Conservation (phyloP, 1,140 invertebrate species). For the Anastrepha obliqua region DNA sequence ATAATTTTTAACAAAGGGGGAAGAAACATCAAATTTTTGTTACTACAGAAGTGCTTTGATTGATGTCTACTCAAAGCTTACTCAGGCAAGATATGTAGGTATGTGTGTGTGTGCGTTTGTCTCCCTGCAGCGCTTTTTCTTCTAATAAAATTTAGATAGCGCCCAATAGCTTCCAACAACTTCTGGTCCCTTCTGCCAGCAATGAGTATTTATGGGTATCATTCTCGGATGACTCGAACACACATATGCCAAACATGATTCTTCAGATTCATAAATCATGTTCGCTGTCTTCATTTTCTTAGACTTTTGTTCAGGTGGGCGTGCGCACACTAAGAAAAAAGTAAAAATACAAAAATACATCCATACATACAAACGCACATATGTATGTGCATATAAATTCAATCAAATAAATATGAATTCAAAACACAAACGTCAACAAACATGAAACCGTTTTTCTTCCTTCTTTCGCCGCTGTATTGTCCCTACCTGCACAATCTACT, state of each 20-base stretch:
- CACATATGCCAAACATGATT: slow-evolving; percentile 52
- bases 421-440: slow-evolving; percentile 17
- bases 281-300: slow-evolving; percentile 58
- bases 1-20: not conserved
- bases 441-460: not conserved
- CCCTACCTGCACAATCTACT: not conserved
- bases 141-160: slow-evolving; percentile 46
- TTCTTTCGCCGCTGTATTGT: not conserved
- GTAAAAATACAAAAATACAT: not conserved
- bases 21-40: not conserved
- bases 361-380: too few relatives aligned
- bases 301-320: slow-evolving; percentile 56
- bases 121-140: not conserved
- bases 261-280: slow-evolving; percentile 59
- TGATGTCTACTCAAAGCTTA: not conserved
- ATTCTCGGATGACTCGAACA: slow-evolving; percentile 38
- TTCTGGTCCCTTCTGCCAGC: slow-evolving; percentile 1
- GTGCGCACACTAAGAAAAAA: slow-evolving; percentile 41
- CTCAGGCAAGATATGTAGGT: not conserved
- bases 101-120: not conserved
- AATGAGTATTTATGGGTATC: slow-evolving; percentile 49
- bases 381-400: not conserved
- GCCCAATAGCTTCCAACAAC: not conserved
- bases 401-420: slow-evolving; percentile 30
- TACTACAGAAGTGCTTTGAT: slow-evolving; percentile 12